Conservation (phyloP, 92 coral and sea anemone genomes). For the Porites lobata region DNA sequence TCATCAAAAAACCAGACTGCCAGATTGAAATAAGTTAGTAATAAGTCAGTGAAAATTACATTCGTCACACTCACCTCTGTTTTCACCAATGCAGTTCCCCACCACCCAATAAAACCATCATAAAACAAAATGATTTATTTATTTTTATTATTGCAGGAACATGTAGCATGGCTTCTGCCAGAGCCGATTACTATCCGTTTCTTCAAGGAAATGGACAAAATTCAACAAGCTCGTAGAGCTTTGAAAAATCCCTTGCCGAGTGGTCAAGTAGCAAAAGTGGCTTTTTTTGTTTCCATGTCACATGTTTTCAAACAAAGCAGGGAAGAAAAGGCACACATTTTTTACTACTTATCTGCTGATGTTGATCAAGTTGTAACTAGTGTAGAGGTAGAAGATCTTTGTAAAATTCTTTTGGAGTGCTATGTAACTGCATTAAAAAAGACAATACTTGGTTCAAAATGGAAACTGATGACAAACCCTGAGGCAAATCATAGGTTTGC, state of each 20-base stretch:
- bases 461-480: conserved; percentile 70
- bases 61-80: too few species aligned
- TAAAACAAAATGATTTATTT: not conserved
- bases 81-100: too few species aligned
- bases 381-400: conserved; percentile 69
- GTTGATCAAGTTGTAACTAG: conserved; percentile 67
- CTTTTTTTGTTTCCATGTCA: conserved; percentile 74
- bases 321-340: conserved; percentile 77
- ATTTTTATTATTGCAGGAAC: conserved; percentile 47
- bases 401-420: conserved; percentile 67
- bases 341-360: conserved; percentile 80
- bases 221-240: conserved; percentile 60
- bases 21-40: too few species aligned
- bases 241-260: conserved; percentile 43
- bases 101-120: too few species aligned
- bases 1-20: too few species aligned
- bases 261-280: conserved; percentile 78
- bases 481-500: conserved; percentile 81
- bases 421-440: conserved; percentile 79
- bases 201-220: conserved; percentile 81
- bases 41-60: too few species aligned
- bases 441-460: conserved; percentile 73
- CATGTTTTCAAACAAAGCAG: conserved; percentile 72
- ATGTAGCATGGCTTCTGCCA: conserved; percentile 82
- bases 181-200: conserved; percentile 74